Evolutionary conservation across 2,888 invertebrate species (phyloP).

Genomic region (Athalia rosae): DNA sequence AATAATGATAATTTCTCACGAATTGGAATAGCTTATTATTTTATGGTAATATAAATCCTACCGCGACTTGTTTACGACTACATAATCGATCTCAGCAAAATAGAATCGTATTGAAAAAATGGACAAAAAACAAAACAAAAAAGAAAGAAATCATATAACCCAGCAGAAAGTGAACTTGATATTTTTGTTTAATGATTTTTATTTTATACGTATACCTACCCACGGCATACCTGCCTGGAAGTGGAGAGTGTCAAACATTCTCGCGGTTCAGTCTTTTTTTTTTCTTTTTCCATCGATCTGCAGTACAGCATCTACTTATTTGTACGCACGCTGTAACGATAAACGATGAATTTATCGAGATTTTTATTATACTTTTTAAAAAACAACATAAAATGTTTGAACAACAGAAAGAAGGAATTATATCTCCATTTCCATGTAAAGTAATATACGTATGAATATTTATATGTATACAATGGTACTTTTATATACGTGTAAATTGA

Average conservation of each 20-base stretch:
- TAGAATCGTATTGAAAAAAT: too few species aligned
- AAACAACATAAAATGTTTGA: slow-evolving; percentile 64
- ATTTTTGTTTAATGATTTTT: background rate
- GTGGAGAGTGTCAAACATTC: background rate
- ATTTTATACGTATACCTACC: background rate
- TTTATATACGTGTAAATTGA: slow-evolving; percentile 44
- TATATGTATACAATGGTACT: slow-evolving; percentile 39
- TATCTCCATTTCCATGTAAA: slow-evolving; percentile 51
- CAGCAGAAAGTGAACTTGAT: slow-evolving; percentile 22
- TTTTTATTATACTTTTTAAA: slow-evolving; percentile 69
- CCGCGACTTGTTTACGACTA: too few species aligned
- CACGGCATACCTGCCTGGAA: background rate
- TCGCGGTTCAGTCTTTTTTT: slow-evolving; percentile 7
- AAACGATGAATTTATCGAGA: slow-evolving; percentile 57
- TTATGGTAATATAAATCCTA: too few species aligned
- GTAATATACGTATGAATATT: slow-evolving; percentile 51
- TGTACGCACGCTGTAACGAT: too few species aligned
- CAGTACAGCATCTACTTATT: too few species aligned
- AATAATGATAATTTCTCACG: too few species aligned
- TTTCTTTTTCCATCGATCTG: background rate
- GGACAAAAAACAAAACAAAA: too few species aligned
- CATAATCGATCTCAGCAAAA: too few species aligned
- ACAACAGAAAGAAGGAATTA: slow-evolving; percentile 64
- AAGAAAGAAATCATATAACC: background rate
- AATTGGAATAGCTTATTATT: too few species aligned